Evolutionary conservation across 2,113 vertebrate genomes (phyloP).

Genomic region (Nettapus auritus): DNA sequence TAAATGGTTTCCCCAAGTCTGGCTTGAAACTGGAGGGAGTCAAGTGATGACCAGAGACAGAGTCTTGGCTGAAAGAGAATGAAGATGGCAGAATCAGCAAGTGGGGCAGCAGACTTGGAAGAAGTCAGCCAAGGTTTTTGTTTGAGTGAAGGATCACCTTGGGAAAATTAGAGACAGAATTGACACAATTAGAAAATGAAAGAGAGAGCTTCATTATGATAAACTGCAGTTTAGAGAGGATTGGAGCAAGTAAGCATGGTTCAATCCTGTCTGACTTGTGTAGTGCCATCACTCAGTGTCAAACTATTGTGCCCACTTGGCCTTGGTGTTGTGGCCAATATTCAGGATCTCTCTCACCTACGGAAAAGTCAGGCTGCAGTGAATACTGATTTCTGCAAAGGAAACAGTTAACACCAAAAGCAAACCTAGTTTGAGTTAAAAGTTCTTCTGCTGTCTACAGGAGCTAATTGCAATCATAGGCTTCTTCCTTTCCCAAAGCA

Average conservation of each 20-base stretch:
- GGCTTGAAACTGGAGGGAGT: not conserved
- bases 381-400: not conserved
- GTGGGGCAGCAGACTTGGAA: not conserved
- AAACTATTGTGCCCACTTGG: not conserved
- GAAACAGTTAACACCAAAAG: constrained; percentile 37
- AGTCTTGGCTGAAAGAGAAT: not conserved
- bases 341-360: not conserved
- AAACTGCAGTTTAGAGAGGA: not conserved
- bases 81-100: fast-evolving
- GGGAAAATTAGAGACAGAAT: not conserved
- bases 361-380: not conserved
- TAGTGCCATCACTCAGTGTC: not conserved
- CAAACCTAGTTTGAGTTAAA: not conserved
- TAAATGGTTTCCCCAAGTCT: not conserved
- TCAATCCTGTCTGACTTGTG: not conserved
- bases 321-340: not conserved
- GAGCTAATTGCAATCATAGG: constrained; percentile 44
- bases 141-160: not conserved
- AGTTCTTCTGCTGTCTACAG: constrained; percentile 16
- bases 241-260: not conserved
- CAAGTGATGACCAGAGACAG: not conserved
- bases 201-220: not conserved
- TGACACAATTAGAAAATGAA: not conserved
- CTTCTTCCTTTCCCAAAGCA: constrained; percentile 41
- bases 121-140: not conserved